Conservation (phyloP, 1,140 invertebrate species). For the Zaprionus inermis region DNA sequence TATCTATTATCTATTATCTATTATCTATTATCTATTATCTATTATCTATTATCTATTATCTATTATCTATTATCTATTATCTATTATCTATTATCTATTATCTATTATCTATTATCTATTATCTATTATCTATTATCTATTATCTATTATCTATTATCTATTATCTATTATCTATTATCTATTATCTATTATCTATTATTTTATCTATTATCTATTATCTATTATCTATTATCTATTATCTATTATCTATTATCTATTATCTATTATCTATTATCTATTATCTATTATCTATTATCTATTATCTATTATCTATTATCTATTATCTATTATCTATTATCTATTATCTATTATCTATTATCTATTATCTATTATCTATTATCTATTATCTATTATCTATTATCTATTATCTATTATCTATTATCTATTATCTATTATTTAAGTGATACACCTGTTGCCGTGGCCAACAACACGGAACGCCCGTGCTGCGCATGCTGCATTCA, state of each 20-base stretch:
- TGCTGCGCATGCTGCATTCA: slow-evolving; percentile 6
- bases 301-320: slow-evolving; percentile 5
- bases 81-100: slow-evolving; percentile 5
- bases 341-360: slow-evolving; percentile 3
- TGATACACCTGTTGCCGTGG: not conserved
- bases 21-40: slow-evolving; percentile 1
- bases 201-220: slow-evolving; percentile 3
- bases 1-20: slow-evolving; percentile 1
- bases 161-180: slow-evolving; percentile 3
- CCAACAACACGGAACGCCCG: not conserved
- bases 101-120: slow-evolving; percentile 5
- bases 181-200: slow-evolving; percentile 4
- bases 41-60: slow-evolving; percentile 1
- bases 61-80: slow-evolving; percentile 4
- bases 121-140: slow-evolving; percentile 6
- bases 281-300: slow-evolving; percentile 3
- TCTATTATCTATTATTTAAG: not conserved
- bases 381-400: slow-evolving; percentile 5
- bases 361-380: not conserved
- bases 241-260: slow-evolving; percentile 4
- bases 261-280: slow-evolving; percentile 3
- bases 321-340: slow-evolving; percentile 3
- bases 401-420: slow-evolving; percentile 3
- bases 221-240: slow-evolving; percentile 5
- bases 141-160: slow-evolving; percentile 8